phyloP scores from a whole-genome alignment of 2,113 vertebrate species.

The Narcine bancroftii region DNA sequence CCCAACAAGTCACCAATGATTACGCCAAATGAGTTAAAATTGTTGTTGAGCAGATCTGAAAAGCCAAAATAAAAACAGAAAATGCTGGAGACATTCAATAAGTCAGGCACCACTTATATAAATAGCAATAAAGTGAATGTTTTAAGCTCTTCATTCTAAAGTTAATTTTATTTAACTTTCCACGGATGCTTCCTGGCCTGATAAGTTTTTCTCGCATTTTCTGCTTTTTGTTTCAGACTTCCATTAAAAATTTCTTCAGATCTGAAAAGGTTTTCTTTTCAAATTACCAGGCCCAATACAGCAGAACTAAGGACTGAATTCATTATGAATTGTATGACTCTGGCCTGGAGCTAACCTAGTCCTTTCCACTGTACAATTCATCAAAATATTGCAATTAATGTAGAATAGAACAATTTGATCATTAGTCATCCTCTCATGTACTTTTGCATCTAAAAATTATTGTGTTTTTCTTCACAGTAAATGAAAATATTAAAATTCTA shows the following conservation, averaged over 20 bases:
- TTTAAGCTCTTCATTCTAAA: too few relatives aligned
- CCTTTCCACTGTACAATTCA: background rate
- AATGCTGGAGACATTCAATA: too few relatives aligned
- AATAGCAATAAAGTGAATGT: too few relatives aligned
- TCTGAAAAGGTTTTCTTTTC: constrained; percentile 5
- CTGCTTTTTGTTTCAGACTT: too few relatives aligned
- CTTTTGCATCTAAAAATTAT: background rate
- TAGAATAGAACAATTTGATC: background rate
- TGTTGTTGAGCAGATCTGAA: background rate
- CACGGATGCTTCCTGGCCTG: too few relatives aligned
- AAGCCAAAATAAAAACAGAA: too few relatives aligned
- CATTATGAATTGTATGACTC: background rate
- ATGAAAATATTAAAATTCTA: constrained; percentile 26
- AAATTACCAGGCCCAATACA: background rate
- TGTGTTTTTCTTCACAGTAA: background rate
- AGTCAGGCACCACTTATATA: too few relatives aligned
- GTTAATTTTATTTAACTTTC: too few relatives aligned
- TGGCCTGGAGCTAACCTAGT: background rate
- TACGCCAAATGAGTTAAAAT: background rate
- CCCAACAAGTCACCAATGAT: background rate
- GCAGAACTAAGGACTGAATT: background rate
- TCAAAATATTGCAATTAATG: background rate
- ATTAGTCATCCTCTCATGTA: background rate
- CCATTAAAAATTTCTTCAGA: too few relatives aligned
- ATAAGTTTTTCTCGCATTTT: too few relatives aligned